phyloP scores from a whole-genome alignment of 2,797 vertebrate species.

The Leuciscus waleckii region DNA sequence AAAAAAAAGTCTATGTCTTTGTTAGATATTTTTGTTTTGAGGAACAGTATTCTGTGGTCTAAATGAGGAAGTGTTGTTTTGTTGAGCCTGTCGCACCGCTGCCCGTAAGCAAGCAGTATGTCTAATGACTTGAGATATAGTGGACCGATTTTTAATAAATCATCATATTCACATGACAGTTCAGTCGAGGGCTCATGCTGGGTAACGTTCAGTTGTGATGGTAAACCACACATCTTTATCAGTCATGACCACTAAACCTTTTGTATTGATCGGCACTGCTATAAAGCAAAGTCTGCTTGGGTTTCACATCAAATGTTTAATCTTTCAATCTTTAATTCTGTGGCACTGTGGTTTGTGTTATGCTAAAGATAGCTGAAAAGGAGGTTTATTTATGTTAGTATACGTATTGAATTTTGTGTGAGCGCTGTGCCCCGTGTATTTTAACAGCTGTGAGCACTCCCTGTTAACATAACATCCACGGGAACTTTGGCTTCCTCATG shows the following conservation, averaged over 20 bases:
- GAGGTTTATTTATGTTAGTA: constrained; percentile 36
- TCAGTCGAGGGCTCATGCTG: not conserved
- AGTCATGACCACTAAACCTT: not conserved
- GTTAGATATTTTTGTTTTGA: constrained; percentile 46
- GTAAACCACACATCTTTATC: constrained; percentile 6
- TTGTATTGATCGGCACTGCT: not conserved
- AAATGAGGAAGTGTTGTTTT: constrained; percentile 40
- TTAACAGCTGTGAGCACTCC: constrained; percentile 79
- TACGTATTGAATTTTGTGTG: constrained; percentile 65
- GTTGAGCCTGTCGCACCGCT: constrained; percentile 3
- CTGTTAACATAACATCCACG: constrained; percentile 82
- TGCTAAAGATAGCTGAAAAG: constrained; percentile 73
- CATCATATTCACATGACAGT: constrained; percentile 3
- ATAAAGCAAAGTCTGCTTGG: constrained; percentile 36
- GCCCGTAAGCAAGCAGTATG: not conserved
- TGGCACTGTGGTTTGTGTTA: constrained; percentile 56
- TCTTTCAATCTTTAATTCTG: constrained; percentile 56
- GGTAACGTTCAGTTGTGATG: not conserved
- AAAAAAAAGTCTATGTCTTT: constrained; percentile 6
- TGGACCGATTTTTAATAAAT: not conserved
- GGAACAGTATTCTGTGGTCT: constrained; percentile 27
- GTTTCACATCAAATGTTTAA: constrained; percentile 33
- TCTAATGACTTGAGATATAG: not conserved
- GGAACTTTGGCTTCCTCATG: constrained; percentile 80
- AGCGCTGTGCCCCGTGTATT: constrained; percentile 68